Evolutionary conservation across 2,888 invertebrate genomes (phyloP).

Genomic region (Tenodera sinensis): DNA sequence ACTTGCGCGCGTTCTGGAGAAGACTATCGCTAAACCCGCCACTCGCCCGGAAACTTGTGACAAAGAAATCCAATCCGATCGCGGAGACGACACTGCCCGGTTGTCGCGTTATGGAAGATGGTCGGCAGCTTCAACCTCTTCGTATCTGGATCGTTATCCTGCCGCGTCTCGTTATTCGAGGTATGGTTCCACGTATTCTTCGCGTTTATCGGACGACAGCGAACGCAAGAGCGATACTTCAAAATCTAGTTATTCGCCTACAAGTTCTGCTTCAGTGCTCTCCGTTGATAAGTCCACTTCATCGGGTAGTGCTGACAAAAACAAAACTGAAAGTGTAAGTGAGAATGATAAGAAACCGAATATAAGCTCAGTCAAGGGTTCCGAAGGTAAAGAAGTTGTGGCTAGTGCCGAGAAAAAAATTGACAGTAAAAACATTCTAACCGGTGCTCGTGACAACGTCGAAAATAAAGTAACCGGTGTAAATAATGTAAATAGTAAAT

Average conservation of each 20-base stretch:
- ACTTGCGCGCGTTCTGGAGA: slow-evolving; percentile 68
- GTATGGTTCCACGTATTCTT: slow-evolving; percentile 15
- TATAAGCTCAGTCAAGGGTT: neutral
- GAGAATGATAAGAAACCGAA: neutral
- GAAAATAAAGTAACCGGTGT: neutral
- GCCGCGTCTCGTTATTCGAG: slow-evolving; percentile 19
- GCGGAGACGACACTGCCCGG: slow-evolving; percentile 64
- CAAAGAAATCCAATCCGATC: slow-evolving; percentile 70
- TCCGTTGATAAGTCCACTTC: slow-evolving; percentile 32
- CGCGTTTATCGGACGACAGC: neutral
- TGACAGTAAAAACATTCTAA: neutral
- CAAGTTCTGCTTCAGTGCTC: neutral
- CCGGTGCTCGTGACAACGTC: neutral
- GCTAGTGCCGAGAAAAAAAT: too few species aligned
- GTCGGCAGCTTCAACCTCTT: slow-evolving; percentile 61
- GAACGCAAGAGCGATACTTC: neutral
- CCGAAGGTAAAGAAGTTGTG: neutral
- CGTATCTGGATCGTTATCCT: slow-evolving; percentile 51
- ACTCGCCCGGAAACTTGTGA: slow-evolving; percentile 58
- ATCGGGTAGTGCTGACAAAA: slow-evolving; percentile 36
- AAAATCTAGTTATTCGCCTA: neutral
- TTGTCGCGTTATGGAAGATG: slow-evolving; percentile 58
- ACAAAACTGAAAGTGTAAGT: neutral
- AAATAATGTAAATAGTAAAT: neutral
- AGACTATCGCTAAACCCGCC: slow-evolving; percentile 59